A percentile compares a stretch with the other conserved stretches of the same genome.
Evolutionary conservation across 2,113 vertebrate genomes (phyloP).

Genomic region (cat (Felis catus)): DNA sequence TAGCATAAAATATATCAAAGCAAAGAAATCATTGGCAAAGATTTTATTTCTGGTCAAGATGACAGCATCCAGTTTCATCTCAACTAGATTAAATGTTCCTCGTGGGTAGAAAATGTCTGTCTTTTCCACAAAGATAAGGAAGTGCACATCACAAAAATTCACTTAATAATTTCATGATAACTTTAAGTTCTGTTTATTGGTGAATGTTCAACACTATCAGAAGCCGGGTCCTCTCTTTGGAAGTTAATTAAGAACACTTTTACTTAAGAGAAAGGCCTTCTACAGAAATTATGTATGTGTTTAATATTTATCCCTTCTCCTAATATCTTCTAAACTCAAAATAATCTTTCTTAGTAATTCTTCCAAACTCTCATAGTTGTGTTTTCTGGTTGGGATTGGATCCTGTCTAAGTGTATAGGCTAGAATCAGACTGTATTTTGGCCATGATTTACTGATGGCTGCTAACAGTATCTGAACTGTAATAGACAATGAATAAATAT

Average conservation of each 20-base stretch:
- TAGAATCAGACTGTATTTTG: neutral
- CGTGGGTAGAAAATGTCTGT: neutral
- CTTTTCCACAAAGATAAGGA: neutral
- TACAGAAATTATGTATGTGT: neutral
- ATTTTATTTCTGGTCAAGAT: constrained; percentile 22
- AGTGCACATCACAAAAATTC: neutral
- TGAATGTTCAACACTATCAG: neutral
- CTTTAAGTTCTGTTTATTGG: neutral
- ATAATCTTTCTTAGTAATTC: neutral
- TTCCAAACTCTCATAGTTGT: neutral
- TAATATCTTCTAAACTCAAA: neutral
- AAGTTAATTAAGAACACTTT: neutral
- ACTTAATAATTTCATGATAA: neutral
- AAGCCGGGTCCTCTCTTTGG: neutral
- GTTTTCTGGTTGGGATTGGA: neutral
- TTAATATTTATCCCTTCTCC: neutral
- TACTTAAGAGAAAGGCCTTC: neutral
- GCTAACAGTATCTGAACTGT: neutral
- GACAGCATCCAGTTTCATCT: neutral
- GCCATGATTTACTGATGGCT: neutral
- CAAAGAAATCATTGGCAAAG: constrained; percentile 22
- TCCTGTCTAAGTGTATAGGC: neutral
- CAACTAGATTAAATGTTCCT: neutral
- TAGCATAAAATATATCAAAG: constrained; percentile 50
- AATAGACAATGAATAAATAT: neutral